Evolutionary conservation across 2,888 invertebrate genomes (phyloP), one percentile per base, ranked within the genome.

Genomic region (Leptarthrus brevirostris): DNA sequence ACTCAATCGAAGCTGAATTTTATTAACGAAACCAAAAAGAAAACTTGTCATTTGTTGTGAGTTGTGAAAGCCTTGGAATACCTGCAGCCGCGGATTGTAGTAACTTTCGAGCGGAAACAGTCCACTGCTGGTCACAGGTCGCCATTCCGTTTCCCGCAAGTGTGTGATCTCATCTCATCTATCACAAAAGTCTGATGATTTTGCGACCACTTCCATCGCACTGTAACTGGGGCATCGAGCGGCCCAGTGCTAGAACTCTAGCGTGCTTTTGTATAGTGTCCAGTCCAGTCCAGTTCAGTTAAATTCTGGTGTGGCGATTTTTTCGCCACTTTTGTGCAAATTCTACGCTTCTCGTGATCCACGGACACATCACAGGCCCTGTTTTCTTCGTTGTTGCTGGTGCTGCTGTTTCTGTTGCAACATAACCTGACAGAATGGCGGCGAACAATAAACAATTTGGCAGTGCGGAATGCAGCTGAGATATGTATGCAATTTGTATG

Each of bases 401-500:
- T 64, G 44, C 64, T 18, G 6, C 22, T 14, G 44, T 12, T 5
- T 44, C n/a, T 22, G 24, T 64, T 64, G 47, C 64, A 64, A 64
- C 64, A 64, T 36, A 24, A 44, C 3, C 64, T 64, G 64, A 8
- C 64, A 64, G 64, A 47, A 22, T 47, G 69, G 34, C 69, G 69
- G 52, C 30, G 52, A 69, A 69, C 69, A 69, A 69, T 69, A 69
- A 69, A 69, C 69, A 69, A 69, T 69, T 69, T 69, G 69, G 69
- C 69, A 69, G 49, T 52, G 14, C 22, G 69, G 69, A 69, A 69
- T 69, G 69, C 69, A 69, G 69, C 69, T 52, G 69, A 69, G 30
- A 69, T 69, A 69, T 52, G 26, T 52, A 40, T 73, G 58, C 49
- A 73, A 73, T 73, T 73, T 73, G 73, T 73, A 73, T 73, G 61